Conservation (phyloP, 2,888 invertebrate species). For the Melinaea marsaeus region DNA sequence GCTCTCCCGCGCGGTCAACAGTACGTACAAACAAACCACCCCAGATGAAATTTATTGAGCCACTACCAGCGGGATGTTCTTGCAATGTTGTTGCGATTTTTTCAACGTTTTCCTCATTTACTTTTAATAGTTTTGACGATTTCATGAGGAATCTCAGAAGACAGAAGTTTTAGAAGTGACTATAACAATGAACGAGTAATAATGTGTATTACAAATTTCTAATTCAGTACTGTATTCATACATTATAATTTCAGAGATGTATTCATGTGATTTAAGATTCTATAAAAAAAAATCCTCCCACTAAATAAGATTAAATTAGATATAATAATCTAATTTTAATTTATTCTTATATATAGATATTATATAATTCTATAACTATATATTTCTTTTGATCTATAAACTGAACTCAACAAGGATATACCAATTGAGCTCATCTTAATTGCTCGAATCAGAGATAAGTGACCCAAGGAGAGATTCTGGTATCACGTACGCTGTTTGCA, state of each 20-base stretch:
- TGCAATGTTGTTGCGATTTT: constrained; percentile 3
- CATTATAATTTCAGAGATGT: too few relatives aligned
- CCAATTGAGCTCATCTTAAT: constrained; percentile 27
- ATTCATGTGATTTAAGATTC: too few relatives aligned
- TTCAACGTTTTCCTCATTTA: neutral
- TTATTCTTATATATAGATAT: too few relatives aligned
- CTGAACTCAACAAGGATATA: constrained; percentile 7
- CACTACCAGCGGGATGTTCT: constrained; percentile 35
- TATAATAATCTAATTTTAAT: too few relatives aligned
- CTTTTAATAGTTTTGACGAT: neutral
- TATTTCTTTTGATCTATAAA: neutral
- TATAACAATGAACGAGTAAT: too few relatives aligned
- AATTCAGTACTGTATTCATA: too few relatives aligned
- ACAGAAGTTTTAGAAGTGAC: too few relatives aligned
- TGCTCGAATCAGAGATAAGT: constrained; percentile 29
- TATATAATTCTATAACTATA: neutral
- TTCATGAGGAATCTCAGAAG: too few relatives aligned
- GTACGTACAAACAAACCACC: constrained; percentile 54
- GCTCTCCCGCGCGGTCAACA: constrained; percentile 53
- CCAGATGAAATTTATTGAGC: constrained; percentile 56
- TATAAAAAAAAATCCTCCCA: too few relatives aligned
- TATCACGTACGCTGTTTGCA: constrained; percentile 50
- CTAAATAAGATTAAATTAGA: too few relatives aligned
- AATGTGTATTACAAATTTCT: too few relatives aligned
- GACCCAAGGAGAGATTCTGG: constrained; percentile 29